Base-by-base conservation (phyloP, 2,888 invertebrate species). In the Nesidiocoris tenuis region DNA sequence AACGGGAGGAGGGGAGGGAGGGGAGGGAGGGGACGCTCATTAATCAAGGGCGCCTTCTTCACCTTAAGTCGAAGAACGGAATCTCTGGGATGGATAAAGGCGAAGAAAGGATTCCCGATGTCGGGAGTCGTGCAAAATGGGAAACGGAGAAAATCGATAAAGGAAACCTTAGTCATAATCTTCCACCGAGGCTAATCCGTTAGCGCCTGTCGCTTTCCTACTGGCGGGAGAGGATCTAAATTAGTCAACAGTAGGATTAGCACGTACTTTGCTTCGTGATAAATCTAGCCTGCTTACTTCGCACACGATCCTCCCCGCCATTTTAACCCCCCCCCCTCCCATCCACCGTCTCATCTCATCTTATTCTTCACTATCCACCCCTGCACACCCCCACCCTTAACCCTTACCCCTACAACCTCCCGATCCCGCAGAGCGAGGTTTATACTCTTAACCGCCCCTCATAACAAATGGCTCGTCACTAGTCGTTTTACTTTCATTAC, bases 131-230 rank as follows among this genome's bases (percentile, higher is more conserved):
- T 7, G 39, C 54, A 56, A 54, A 67, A 54, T 21, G 59, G 61
- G 61, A 59, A 70, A 56, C 25, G 68, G 56, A 19, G 57, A 24
- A 68, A 68, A 57, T 70, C 70, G 70, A 70, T 59, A 65, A 70
- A 19, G 59, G 59, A 68, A 74, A 64, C 74, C 74, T 74, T 56
- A 63, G 59, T 74, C 74, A 74, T 74, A 74, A 74, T 74, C 74
- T 74, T 74, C 74, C 63, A 56, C 63, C 61, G 63, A 74, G 74
- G 64, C 74, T 74, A 74, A 74, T 74, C 74, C 70, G 23, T 70
- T 70, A 70, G 21, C 57, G 17, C 70, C 22, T 59, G 59, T 22
- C 59, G 57, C 24, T 39, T 39, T 39, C 39, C 5, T 39, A 39
- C 5, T 12, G 39, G 12, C 5, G 59, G 70, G 59, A 18, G 57